Conservation (phyloP, 1,140 invertebrate species). For the Hirudo medicinalis region DNA sequence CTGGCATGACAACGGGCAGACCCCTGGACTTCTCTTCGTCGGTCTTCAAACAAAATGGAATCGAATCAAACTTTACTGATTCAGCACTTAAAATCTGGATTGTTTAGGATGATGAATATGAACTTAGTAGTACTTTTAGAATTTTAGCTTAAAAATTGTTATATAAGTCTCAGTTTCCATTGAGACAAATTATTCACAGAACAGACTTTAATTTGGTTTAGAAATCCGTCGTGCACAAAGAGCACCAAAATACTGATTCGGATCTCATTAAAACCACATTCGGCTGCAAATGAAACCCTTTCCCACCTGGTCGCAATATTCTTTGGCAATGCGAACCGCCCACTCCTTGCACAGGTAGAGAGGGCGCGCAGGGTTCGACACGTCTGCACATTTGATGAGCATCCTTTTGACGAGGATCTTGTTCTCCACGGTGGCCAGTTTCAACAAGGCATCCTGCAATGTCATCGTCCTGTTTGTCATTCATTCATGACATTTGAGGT, state of each 20-base stretch:
- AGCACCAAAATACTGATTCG: too few relatives aligned
- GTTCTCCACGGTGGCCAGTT: conserved; percentile 50
- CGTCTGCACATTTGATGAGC: conserved; percentile 93
- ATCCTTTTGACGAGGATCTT: conserved; percentile 70
- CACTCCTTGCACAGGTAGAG: conserved; percentile 72
- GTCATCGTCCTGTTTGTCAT: conserved; percentile 10
- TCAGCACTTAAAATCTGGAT: neutral
- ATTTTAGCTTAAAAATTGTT: too few relatives aligned
- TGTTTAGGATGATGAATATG: neutral
- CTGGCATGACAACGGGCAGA: conserved; percentile 85
- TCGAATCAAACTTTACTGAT: neutral
- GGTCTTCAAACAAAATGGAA: conserved; percentile 49
- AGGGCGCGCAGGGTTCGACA: conserved; percentile 80
- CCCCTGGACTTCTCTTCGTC: conserved; percentile 74
- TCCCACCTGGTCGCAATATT: conserved; percentile 71
- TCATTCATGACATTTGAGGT: too few relatives aligned
- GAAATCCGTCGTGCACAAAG: too few relatives aligned
- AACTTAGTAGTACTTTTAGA: too few relatives aligned
- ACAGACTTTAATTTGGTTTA: too few relatives aligned
- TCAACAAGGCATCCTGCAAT: conserved; percentile 22
- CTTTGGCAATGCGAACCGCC: conserved; percentile 70
- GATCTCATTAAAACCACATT: too few relatives aligned
- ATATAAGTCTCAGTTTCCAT: too few relatives aligned
- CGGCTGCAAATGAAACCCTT: too few relatives aligned
- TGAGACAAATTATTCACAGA: too few relatives aligned